phyloP scores from a whole-genome alignment of 2,113 vertebrate species.

The Melanocharis versteri region DNA sequence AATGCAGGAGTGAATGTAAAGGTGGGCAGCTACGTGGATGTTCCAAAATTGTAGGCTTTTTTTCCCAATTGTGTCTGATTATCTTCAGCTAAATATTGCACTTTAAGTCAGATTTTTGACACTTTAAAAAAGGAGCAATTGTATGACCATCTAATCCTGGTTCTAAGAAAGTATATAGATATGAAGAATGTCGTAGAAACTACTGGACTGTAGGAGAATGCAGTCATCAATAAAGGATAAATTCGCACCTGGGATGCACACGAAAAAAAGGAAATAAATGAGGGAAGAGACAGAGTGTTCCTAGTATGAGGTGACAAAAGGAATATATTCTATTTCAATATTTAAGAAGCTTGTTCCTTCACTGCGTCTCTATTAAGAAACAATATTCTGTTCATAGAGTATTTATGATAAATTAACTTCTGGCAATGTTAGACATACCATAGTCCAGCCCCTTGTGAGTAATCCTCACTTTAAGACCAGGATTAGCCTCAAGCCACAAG shows the following conservation, averaged over 20 bases:
- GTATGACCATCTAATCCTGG: neutral
- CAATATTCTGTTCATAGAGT: neutral
- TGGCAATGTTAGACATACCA: neutral
- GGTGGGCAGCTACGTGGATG: fast-evolving
- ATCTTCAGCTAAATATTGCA: neutral
- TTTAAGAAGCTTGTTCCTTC: neutral
- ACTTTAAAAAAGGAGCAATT: neutral
- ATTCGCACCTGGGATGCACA: neutral
- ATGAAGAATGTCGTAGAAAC: neutral
- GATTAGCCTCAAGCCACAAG: conserved; percentile 20
- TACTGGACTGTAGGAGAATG: neutral
- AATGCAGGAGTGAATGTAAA: neutral
- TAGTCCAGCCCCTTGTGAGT: conserved; percentile 44
- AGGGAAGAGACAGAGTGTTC: neutral
- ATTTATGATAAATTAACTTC: neutral
- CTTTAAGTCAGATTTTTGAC: neutral
- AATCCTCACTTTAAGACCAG: conserved; percentile 46
- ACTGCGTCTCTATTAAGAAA: neutral
- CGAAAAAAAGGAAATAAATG: neutral
- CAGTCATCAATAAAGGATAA: neutral
- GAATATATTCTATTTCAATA: neutral
- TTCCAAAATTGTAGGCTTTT: neutral
- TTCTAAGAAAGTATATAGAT: neutral
- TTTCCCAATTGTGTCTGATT: neutral
- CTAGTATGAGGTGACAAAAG: neutral